Conservation (phyloP, 2,888 invertebrate species). For the Physocephala rufipes region DNA sequence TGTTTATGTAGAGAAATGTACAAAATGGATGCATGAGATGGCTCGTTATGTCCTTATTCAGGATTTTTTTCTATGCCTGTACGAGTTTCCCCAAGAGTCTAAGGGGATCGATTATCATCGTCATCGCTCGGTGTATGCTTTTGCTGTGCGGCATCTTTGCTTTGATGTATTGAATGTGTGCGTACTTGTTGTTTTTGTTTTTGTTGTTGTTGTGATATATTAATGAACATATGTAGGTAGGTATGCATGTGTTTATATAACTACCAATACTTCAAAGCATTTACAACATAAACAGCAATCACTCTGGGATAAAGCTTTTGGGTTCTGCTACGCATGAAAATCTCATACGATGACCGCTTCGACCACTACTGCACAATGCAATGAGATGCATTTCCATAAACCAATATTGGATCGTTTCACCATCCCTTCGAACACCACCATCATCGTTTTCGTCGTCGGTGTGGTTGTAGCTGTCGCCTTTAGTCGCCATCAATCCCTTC, state of each 20-base stretch:
- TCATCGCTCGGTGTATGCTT: not conserved
- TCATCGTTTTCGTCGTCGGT: not conserved
- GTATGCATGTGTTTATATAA: not conserved
- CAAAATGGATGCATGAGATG: not conserved
- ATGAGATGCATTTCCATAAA: not conserved
- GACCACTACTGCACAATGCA: slow-evolving; percentile 16
- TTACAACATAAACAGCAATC: slow-evolving; percentile 16
- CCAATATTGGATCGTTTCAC: not conserved
- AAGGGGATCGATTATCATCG: too few species aligned
- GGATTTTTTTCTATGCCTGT: not conserved
- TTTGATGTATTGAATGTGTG: not conserved
- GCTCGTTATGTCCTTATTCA: slow-evolving; percentile 3
- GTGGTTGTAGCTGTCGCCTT: not conserved
- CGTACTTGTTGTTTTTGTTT: not conserved
- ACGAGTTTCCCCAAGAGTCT: too few species aligned
- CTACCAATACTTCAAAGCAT: slow-evolving; percentile 21
- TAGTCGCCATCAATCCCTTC: not conserved
- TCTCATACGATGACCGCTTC: not conserved
- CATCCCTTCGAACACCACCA: not conserved
- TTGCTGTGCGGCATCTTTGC: not conserved
- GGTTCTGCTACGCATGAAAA: slow-evolving; percentile 17
- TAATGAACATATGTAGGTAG: too few species aligned
- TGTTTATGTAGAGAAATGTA: slow-evolving; percentile 23
- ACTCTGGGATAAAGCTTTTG: slow-evolving; percentile 18
- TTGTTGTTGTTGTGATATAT: slow-evolving; percentile 14